Evolutionary conservation across 1,140 invertebrate genomes (phyloP), one percentile per base, ranked within the genome.

Genomic region (Chrysopa pallens): DNA sequence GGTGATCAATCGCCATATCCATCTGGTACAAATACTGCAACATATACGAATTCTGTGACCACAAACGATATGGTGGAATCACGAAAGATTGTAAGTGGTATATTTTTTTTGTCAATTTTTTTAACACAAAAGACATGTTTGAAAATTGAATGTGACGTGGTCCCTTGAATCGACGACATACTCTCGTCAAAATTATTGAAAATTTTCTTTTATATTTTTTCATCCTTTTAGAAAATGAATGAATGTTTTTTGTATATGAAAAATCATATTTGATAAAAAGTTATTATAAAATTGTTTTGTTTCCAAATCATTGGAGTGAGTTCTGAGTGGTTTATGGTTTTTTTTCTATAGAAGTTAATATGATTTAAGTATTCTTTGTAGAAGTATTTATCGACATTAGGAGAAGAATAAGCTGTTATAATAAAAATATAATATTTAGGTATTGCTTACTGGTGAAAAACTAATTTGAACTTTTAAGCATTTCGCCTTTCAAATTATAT

Each of bases 21-120:
- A 6, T 44, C 42, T 14, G 17, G 17, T 23, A 23, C 17, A 23
- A 3, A 23, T 23, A 23, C 17, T 23, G 17, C 17, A 3, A 23
- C 17, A 23, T 23, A 23, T 23, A 23, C 17, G 2, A 23, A 23
- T 23, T 23, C 17, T 23, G 17, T 23, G 5, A 52, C 40, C 36
- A 46, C 49, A 1, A 41, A 54, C 23, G 54, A 52, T 12, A 39
- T 48, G n/a, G 49, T 55, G 8, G 52, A 55, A 39, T 45, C 52
- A 1, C 52, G 49, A 42, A 52, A 52, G 47, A 52, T 56, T 11
- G 54, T 56, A 51, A 56, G 54, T 52, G 8, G 8, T 39, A 4
- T 29, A 5, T 38, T n/a, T 36, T n/a, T 13, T n/a, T 11, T 36
- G 33, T 36, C 9, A n/a, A 13, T 36, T 11, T n/a, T 36, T 6